Evolutionary conservation across 2,888 invertebrate genomes (phyloP).

Genomic region (Zygothrica quintamaculata): DNA sequence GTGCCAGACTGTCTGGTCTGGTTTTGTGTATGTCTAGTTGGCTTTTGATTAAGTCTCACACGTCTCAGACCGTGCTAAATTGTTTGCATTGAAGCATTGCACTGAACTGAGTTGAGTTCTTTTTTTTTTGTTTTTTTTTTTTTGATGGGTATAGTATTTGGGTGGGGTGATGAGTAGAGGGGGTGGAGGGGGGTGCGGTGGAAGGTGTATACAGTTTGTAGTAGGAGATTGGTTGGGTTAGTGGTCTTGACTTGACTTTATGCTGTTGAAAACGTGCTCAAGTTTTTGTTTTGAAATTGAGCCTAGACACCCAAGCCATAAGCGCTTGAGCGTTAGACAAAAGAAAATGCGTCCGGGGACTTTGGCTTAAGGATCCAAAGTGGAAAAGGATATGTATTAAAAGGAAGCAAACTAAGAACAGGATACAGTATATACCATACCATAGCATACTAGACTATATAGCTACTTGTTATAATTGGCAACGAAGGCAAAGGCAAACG

Average conservation of each 20-base stretch:
- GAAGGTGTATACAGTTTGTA: too few species aligned
- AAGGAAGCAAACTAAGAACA: conserved; percentile 72
- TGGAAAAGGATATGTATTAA: conserved; percentile 65
- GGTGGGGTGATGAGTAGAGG: too few species aligned
- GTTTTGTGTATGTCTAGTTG: conserved; percentile 48
- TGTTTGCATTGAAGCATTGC: conserved; percentile 71
- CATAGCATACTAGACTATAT: too few species aligned
- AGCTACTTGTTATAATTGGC: conserved; percentile 77
- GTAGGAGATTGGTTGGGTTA: conserved; percentile 11
- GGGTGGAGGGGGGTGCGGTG: too few species aligned
- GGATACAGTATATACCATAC: conserved; percentile 52
- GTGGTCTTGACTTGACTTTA: conserved; percentile 30
- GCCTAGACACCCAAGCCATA: conserved; percentile 61
- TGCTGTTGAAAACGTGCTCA: conserved; percentile 64
- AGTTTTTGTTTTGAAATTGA: conserved; percentile 79
- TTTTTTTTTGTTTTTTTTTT: too few species aligned
- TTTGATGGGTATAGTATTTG: too few species aligned
- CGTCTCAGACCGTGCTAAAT: conserved; percentile 75
- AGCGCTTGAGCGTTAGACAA: conserved; percentile 58
- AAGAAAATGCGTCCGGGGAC: conserved; percentile 45
- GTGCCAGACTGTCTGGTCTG: conserved; percentile 36
- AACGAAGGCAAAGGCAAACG: too few species aligned
- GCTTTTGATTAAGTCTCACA: conserved; percentile 76
- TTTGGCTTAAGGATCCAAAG: conserved; percentile 46
- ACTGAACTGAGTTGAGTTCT: conserved; percentile 22